Percentiles rank a stretch among this genome's conserved stretches.
These are phyloP conservation scores for Drosophila parthenogenetica DNA, from an alignment of 2,888 invertebrate species.

Conservation along the genomic window DNA sequence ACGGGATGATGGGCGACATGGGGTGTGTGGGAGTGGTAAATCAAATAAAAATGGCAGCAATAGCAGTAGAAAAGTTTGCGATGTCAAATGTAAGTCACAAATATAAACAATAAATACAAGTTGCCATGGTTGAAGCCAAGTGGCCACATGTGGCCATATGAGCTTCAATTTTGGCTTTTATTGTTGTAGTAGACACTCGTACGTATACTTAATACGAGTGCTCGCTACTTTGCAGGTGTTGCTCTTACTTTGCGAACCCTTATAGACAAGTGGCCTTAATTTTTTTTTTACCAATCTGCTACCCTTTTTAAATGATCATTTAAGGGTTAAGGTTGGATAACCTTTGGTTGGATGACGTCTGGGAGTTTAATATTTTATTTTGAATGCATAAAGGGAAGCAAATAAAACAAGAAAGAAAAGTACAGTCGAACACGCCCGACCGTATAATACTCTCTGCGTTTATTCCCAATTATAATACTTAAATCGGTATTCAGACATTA, in stretches of 20 bases:
- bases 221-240: conserved; percentile 29
- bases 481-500: too few relatives aligned
- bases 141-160: conserved; percentile 33
- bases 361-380: too few relatives aligned
- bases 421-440: too few relatives aligned
- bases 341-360: too few relatives aligned
- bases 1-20: conserved; percentile 14
- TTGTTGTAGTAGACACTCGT: conserved; percentile 5
- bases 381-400: too few relatives aligned
- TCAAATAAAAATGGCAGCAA: conserved; percentile 28
- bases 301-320: too few relatives aligned
- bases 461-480: too few relatives aligned
- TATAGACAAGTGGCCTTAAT: neutral
- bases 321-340: too few relatives aligned
- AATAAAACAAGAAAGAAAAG: too few relatives aligned
- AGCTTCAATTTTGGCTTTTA: conserved; percentile 22
- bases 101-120: conserved; percentile 55
- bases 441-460: too few relatives aligned
- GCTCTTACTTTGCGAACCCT: conserved; percentile 9
- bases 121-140: conserved; percentile 21
- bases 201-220: conserved; percentile 21
- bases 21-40: conserved; percentile 9
- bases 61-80: conserved; percentile 24
- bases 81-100: conserved; percentile 39
- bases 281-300: neutral